A percentile compares a stretch with the other conserved stretches of the same genome.
These are phyloP conservation scores for Aphodius granarius DNA, from an alignment of 2,888 invertebrate genomes.

Conservation along the genomic window DNA sequence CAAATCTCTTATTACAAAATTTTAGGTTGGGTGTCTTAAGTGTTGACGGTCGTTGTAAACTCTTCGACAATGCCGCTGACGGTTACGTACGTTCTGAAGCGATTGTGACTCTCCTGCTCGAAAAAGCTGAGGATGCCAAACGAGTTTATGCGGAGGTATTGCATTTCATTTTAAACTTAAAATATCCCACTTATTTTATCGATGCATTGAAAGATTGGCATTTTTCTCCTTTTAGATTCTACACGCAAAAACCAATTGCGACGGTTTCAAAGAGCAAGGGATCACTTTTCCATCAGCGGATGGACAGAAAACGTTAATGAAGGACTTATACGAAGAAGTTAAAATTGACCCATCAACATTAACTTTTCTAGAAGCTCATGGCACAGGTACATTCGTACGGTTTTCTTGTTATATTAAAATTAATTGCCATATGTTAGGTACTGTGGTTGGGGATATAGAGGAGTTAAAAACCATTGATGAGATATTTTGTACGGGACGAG, in stretches of 20 bases:
- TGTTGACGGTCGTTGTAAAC: slow-evolving; percentile 83
- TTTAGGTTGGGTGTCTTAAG: slow-evolving; percentile 75
- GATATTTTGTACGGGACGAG: slow-evolving; percentile 75
- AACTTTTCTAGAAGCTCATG: slow-evolving; percentile 79
- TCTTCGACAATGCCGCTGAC: slow-evolving; percentile 82
- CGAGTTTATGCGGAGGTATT: slow-evolving; percentile 57
- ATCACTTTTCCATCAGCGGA: slow-evolving; percentile 52
- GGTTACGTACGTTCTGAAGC: slow-evolving; percentile 87
- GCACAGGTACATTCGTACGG: slow-evolving; percentile 10
- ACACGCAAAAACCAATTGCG: slow-evolving; percentile 48
- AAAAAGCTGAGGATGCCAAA: slow-evolving; percentile 61
- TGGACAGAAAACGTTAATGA: slow-evolving; percentile 63
- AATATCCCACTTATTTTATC: not conserved
- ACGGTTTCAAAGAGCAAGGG: slow-evolving; percentile 50
- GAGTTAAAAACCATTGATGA: slow-evolving; percentile 83
- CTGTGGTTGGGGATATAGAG: slow-evolving; percentile 87
- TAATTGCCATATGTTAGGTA: slow-evolving; percentile 53
- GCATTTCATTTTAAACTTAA: not conserved
- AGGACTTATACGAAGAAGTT: slow-evolving; percentile 70
- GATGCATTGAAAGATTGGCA: too few species aligned
- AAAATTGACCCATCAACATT: slow-evolving; percentile 69
- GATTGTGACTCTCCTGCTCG: slow-evolving; percentile 69
- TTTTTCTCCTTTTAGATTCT: slow-evolving; percentile 31
- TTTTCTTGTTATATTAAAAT: not conserved
- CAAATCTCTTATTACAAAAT: slow-evolving; percentile 11